phyloP scores from a whole-genome alignment of 1,140 invertebrate genomes.

The Tetragonula clypearis region DNA sequence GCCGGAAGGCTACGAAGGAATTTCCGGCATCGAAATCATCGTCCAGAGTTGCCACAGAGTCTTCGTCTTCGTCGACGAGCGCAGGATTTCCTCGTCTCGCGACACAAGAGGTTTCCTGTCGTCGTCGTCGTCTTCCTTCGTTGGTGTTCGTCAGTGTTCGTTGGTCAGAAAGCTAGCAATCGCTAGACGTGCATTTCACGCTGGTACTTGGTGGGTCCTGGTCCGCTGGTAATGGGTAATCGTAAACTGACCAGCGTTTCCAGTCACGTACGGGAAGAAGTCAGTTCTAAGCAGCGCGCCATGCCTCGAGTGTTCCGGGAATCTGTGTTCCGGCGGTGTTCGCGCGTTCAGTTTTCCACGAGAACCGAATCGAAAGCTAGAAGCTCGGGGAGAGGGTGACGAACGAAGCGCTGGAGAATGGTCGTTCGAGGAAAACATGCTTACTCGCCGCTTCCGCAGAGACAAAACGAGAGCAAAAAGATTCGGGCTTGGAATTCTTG shows the following conservation, averaged over 20 bases:
- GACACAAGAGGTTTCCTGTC: conserved; percentile 18
- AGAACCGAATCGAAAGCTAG: background rate
- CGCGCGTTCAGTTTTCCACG: background rate
- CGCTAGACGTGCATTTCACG: conserved; percentile 50
- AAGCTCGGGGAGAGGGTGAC: background rate
- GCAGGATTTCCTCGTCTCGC: background rate
- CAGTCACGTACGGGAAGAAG: conserved; percentile 69
- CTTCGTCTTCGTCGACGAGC: conserved; percentile 23
- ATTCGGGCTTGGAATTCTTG: background rate
- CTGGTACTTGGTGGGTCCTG: conserved; percentile 24
- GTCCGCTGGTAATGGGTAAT: conserved; percentile 71
- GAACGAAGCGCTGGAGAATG: background rate
- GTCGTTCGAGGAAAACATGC: conserved; percentile 11
- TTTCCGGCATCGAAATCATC: conserved; percentile 60
- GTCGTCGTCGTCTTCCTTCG: background rate
- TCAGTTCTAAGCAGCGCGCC: conserved; percentile 39
- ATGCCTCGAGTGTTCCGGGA: conserved; percentile 3
- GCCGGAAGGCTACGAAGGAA: conserved; percentile 47
- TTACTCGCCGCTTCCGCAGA: conserved; percentile 17
- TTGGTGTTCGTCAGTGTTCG: background rate
- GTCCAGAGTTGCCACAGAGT: background rate
- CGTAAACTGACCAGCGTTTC: conserved; percentile 71
- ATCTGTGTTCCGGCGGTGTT: conserved; percentile 13
- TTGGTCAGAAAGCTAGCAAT: conserved; percentile 36
- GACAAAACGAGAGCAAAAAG: conserved; percentile 2